Evolutionary conservation across 1,140 invertebrate genomes (phyloP).

Genomic region (Drosophila kanapiae): DNA sequence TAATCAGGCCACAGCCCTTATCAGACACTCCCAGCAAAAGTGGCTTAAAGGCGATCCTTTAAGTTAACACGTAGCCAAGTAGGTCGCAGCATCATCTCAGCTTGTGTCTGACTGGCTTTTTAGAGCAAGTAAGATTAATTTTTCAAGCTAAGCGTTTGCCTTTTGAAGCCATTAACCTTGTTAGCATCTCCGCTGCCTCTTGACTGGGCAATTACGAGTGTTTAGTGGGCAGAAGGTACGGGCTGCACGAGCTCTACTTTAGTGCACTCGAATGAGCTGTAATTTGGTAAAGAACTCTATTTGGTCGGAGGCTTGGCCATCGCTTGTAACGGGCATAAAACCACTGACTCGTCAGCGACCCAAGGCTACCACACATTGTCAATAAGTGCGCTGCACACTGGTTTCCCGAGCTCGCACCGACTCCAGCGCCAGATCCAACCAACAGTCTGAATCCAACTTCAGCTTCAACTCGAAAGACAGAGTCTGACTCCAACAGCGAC

Average conservation of each 20-base stretch:
- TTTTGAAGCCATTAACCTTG: slow-evolving; percentile 48
- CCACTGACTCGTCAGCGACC: slow-evolving; percentile 40
- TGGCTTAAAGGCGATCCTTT: slow-evolving; percentile 13
- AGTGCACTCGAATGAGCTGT: slow-evolving; percentile 18
- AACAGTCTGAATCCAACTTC: neutral
- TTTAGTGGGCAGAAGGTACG: slow-evolving; percentile 35
- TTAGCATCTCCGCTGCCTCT: slow-evolving; percentile 37
- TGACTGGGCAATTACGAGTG: slow-evolving; percentile 36
- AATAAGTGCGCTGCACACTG: slow-evolving; percentile 20
- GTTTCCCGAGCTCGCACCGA: slow-evolving; percentile 21
- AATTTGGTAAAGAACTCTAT: slow-evolving; percentile 34
- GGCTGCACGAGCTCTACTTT: slow-evolving; percentile 19
- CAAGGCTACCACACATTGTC: slow-evolving; percentile 50
- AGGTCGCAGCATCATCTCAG: slow-evolving; percentile 10
- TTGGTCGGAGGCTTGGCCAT: slow-evolving; percentile 10
- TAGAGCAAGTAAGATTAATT: slow-evolving; percentile 36
- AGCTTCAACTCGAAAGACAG: neutral
- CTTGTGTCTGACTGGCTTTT: slow-evolving; percentile 14
- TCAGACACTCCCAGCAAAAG: slow-evolving; percentile 14
- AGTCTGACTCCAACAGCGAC: slow-evolving; percentile 10
- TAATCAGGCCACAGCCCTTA: slow-evolving; percentile 16
- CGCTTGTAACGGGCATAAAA: slow-evolving; percentile 45
- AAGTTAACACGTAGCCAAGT: neutral
- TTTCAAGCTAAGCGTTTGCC: slow-evolving; percentile 12
- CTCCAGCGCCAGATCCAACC: slow-evolving; percentile 5